Evolutionary conservation across 2,888 invertebrate genomes (phyloP).

Genomic region (Pristionchus entomophagus): DNA sequence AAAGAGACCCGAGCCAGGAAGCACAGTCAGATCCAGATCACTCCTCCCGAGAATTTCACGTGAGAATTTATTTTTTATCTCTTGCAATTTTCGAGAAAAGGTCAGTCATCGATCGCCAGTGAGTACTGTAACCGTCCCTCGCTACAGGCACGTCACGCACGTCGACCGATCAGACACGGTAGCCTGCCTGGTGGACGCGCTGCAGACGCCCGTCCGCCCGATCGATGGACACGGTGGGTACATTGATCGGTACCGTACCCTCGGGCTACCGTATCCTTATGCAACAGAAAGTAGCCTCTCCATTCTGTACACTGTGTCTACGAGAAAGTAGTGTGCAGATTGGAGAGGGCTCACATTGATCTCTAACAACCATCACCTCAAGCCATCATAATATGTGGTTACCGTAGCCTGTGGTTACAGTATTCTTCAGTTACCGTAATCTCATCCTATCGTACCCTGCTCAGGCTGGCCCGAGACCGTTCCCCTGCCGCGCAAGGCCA

Average conservation of each 20-base stretch:
- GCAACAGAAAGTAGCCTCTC: too few relatives aligned
- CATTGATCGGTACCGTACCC: neutral
- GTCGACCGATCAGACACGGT: neutral
- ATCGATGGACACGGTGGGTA: neutral
- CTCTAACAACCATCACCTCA: too few relatives aligned
- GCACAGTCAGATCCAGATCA: neutral
- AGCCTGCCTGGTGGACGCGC: neutral
- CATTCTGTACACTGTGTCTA: too few relatives aligned
- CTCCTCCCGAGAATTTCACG: neutral
- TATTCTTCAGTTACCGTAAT: too few relatives aligned
- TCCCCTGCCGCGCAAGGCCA: neutral
- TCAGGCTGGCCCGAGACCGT: neutral
- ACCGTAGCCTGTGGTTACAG: too few relatives aligned
- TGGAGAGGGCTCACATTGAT: too few relatives aligned
- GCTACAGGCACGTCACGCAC: constrained; percentile 4
- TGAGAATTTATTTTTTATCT: too few relatives aligned
- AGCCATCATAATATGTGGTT: too few relatives aligned
- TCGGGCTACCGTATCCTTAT: too few relatives aligned
- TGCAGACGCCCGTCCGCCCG: neutral
- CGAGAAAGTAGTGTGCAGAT: too few relatives aligned
- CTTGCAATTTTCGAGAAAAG: neutral
- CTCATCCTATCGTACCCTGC: neutral
- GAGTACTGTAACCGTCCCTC: neutral
- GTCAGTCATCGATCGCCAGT: neutral
- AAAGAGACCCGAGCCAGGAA: neutral